These are phyloP conservation scores for Protosalanx chinensis DNA, from an alignment of 2,797 vertebrate genomes.

Conservation along the genomic window DNA sequence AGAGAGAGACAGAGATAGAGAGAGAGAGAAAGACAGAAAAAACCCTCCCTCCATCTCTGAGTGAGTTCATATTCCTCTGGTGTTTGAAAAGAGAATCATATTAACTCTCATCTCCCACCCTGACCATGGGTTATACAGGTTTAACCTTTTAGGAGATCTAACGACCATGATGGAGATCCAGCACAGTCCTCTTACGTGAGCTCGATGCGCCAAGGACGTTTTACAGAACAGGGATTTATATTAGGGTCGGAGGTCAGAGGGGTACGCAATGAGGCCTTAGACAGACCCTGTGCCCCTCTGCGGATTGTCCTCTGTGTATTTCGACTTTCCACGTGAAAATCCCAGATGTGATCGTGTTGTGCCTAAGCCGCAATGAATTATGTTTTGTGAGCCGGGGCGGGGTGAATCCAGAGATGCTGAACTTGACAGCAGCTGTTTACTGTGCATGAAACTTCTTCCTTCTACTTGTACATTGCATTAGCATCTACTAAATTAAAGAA, in stretches of 20 bases:
- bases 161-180: conserved; percentile 1
- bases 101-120: conserved; percentile 14
- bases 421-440: too few species aligned
- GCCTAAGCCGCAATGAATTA: too few species aligned
- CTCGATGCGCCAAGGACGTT: neutral
- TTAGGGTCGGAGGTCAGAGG: neutral
- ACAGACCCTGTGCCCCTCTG: neutral
- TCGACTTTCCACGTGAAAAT: too few species aligned
- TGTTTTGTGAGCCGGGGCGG: too few species aligned
- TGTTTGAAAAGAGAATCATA: conserved; percentile 9
- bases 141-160: conserved; percentile 34
- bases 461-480: too few species aligned
- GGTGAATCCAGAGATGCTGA: too few species aligned
- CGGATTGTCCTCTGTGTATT: too few species aligned
- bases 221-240: neutral
- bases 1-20: too few species aligned
- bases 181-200: neutral
- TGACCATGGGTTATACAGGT: conserved; percentile 17
- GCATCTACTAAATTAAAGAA: neutral
- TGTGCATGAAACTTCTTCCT: too few species aligned
- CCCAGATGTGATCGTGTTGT: too few species aligned
- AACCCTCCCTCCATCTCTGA: conserved; percentile 4
- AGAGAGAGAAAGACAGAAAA: neutral
- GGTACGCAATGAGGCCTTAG: neutral
- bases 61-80: conserved; percentile 17